phyloP scores from a whole-genome alignment of 1,140 invertebrate species.

The Eupristina koningsbergeri region DNA sequence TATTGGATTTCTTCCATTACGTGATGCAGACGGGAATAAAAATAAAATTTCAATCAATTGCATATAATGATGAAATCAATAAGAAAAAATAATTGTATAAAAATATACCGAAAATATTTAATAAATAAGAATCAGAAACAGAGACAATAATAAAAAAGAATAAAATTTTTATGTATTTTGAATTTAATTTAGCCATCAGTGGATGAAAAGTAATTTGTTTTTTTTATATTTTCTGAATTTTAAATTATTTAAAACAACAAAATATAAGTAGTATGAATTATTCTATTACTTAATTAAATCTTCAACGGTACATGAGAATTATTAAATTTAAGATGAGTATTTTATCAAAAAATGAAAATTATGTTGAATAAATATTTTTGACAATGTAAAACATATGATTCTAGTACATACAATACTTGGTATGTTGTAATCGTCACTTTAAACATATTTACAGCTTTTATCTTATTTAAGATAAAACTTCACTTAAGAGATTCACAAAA shows the following conservation, averaged over 20 bases:
- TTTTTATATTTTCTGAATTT: no score
- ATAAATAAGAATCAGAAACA: neutral
- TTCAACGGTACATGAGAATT: neutral
- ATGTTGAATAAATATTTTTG: neutral
- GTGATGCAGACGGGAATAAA: conserved; percentile 48
- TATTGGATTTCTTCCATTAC: no score
- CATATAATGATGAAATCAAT: conserved; percentile 14
- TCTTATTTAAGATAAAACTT: no score
- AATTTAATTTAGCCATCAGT: no score
- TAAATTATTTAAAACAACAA: neutral
- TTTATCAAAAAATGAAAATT: neutral
- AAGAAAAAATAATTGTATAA: conserved; percentile 8
- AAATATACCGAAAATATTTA: neutral
- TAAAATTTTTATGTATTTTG: no score
- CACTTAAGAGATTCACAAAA: no score
- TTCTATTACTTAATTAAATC: neutral
- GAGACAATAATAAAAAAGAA: neutral
- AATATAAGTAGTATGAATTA: neutral
- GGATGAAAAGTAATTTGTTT: no score
- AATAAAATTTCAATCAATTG: conserved; percentile 20
- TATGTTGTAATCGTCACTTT: neutral
- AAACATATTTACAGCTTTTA: no score
- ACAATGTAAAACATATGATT: neutral
- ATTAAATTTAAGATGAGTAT: neutral
- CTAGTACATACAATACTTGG: neutral